Base-by-base conservation (phyloP, 2,797 vertebrate species). In the Manis pentadactyla region DNA sequence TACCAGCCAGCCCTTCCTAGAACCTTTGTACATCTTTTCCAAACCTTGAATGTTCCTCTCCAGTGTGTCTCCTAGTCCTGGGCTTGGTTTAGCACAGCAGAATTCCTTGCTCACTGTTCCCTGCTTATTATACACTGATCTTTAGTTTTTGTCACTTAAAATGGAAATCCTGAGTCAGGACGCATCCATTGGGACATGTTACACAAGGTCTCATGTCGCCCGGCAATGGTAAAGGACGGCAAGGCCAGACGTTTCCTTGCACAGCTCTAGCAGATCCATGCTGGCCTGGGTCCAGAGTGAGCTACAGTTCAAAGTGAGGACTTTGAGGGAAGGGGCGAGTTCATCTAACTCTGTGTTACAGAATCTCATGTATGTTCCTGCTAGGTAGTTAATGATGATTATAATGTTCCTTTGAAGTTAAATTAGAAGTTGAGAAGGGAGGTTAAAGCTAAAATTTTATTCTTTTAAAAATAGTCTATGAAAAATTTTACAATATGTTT, bases 11-110 rank as follows among this genome's bases (percentile, higher is more conserved):
- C 98, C 99, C 99, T 96, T 99, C 99, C 0, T 99, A 0, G 99
- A 99, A 59, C 98, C 98, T 82, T 98, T 99, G 53, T 99, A 99
- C 18, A 84, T 98, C 82, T 98, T 98, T 89, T 99, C 98, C 69
- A 99, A 99, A 2, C 98, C 98, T 31, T 99, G 96, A 23, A 99
- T 99, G 93, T 99, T 99, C 88, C 99, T 98, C 98, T 98, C 99
- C 99, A 99, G 90, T 99, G 98, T 3, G 99, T 98, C 10, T 97
- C 97, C 99, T 99, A 99, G 98, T 98, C 98, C 77, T 98, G 98
- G 84, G 99, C 99, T n/a, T 98, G 97, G 39, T 96, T 95, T 93
- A 99, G 95, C 63, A 55, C 81, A 49, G 98, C 98, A 0, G 97
- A 96, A 57, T 12, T 99, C 99, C 89, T 99, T 99, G 10, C 99